Conservation (phyloP, 2,113 vertebrate species). For the Etheostoma spectabile region DNA sequence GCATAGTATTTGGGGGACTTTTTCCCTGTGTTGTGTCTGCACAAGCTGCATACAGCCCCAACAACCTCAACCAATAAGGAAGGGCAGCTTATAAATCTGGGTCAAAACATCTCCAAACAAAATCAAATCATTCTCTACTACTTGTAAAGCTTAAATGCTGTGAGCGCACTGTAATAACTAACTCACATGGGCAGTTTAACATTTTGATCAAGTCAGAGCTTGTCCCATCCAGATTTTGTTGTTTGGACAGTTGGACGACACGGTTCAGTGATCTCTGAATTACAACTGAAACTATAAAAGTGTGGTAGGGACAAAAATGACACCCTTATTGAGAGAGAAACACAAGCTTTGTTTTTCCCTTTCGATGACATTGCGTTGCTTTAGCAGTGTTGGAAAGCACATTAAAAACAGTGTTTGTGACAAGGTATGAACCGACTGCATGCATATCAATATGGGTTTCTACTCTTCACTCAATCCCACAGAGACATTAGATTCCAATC, state of each 20-base stretch:
- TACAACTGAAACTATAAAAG: background rate
- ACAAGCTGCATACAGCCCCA: background rate
- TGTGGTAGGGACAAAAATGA: background rate
- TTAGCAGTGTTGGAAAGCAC: background rate
- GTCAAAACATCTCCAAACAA: background rate
- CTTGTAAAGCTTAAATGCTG: background rate
- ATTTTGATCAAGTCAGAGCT: background rate
- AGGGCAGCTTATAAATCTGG: background rate
- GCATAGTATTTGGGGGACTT: background rate
- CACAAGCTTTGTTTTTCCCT: background rate
- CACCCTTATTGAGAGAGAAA: background rate
- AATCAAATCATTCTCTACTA: background rate
- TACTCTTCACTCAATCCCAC: slow-evolving; percentile 7
- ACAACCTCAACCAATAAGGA: background rate
- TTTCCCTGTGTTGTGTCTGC: background rate
- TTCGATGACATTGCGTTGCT: background rate
- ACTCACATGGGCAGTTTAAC: background rate
- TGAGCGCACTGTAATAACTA: background rate
- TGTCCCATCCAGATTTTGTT: background rate
- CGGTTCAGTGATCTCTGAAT: background rate
- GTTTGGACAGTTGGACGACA: background rate
- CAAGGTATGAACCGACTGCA: background rate
- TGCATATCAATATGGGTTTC: slow-evolving; percentile 7
- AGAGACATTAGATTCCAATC: slow-evolving; percentile 48
- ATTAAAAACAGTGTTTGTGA: slow-evolving; percentile 8